Conservation (phyloP, 2,113 vertebrate genomes). For the Pycnonotus jocosus region DNA sequence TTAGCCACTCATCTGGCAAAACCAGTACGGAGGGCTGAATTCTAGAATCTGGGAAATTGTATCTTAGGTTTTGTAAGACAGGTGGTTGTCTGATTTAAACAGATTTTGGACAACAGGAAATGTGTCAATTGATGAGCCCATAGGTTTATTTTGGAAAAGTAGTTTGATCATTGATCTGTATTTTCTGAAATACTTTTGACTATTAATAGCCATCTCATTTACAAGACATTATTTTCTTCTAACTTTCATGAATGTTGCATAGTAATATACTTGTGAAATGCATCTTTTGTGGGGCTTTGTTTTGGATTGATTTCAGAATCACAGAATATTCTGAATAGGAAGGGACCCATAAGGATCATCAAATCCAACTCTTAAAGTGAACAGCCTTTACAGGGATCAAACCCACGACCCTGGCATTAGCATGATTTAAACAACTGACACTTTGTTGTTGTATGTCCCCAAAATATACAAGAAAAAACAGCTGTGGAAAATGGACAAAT, state of each 20-base stretch:
- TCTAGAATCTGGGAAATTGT: background rate
- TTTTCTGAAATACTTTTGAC: background rate
- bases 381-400: accelerated
- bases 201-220: background rate
- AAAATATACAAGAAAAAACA: background rate
- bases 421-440: background rate
- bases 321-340: background rate
- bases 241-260: background rate
- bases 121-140: background rate
- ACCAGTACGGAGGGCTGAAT: background rate
- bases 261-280: background rate
- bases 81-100: background rate
- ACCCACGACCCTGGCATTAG: background rate
- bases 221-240: background rate
- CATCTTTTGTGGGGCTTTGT: accelerated
- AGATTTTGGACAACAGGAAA: background rate
- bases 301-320: background rate
- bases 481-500: background rate
- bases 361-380: background rate
- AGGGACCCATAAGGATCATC: background rate
- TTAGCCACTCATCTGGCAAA: background rate
- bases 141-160: background rate
- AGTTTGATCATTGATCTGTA: background rate
- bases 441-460: background rate
- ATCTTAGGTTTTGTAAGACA: background rate